Conservation (phyloP, 1,140 invertebrate species). For the Plodia interpunctella region DNA sequence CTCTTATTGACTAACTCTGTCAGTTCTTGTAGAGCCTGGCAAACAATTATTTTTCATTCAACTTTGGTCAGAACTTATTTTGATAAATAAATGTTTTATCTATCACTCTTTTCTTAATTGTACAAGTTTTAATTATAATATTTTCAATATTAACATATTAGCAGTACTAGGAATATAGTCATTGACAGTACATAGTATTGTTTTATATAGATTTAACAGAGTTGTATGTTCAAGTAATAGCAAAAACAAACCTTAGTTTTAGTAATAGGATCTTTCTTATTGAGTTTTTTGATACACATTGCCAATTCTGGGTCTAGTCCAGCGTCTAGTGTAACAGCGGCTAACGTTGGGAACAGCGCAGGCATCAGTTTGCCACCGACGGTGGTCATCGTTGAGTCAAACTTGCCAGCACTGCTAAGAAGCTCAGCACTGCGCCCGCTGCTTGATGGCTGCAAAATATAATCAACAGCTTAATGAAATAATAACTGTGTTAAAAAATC, state of each 20-base stretch:
- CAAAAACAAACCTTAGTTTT: slow-evolving; percentile 49
- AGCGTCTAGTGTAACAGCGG: slow-evolving; percentile 32
- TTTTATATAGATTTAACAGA: too few relatives aligned
- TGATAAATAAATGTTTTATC: too few relatives aligned
- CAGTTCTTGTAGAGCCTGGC: slow-evolving; percentile 58
- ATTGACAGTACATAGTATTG: too few relatives aligned
- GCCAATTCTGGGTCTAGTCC: slow-evolving; percentile 41
- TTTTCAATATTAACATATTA: too few relatives aligned
- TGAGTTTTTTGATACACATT: slow-evolving; percentile 60
- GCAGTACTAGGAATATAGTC: too few relatives aligned
- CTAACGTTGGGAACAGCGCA: slow-evolving; percentile 49
- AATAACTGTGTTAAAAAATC: too few relatives aligned
- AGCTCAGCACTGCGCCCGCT: slow-evolving; percentile 60
- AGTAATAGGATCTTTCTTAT: slow-evolving; percentile 66
- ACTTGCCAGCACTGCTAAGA: slow-evolving; percentile 31
- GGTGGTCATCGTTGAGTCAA: slow-evolving; percentile 29
- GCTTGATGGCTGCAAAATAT: slow-evolving; percentile 48
- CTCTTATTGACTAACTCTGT: slow-evolving; percentile 43
- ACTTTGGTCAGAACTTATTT: too few relatives aligned
- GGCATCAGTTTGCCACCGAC: slow-evolving; percentile 32
- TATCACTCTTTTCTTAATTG: too few relatives aligned
- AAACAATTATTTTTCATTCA: background rate
- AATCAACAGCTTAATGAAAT: background rate
- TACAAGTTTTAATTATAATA: too few relatives aligned
- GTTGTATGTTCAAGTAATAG: background rate